Conservation (phyloP, 2,888 invertebrate species). For the Eupithecia subfuscata region DNA sequence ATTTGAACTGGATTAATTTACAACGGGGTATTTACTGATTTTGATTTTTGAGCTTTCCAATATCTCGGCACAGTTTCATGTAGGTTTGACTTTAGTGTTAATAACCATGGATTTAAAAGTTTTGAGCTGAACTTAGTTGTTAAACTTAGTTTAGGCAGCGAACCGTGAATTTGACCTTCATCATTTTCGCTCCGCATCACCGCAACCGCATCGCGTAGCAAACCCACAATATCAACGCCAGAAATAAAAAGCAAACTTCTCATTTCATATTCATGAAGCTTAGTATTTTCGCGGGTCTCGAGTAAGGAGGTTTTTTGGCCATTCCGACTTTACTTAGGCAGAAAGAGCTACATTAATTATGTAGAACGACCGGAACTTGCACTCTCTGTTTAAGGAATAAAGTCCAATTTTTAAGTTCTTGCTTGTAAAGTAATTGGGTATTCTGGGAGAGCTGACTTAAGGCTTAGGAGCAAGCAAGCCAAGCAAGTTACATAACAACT, state of each 20-base stretch:
- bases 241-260: constrained; percentile 42
- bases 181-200: neutral
- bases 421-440: constrained; percentile 6
- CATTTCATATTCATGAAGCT: constrained; percentile 55
- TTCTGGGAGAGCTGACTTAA: constrained; percentile 4
- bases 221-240: constrained; percentile 21
- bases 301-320: constrained; percentile 41
- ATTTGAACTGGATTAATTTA: too few relatives aligned
- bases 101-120: too few relatives aligned
- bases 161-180: too few relatives aligned
- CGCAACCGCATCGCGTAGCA: constrained; percentile 6
- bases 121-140: too few relatives aligned
- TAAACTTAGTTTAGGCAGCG: too few relatives aligned
- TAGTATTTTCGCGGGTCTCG: constrained; percentile 46
- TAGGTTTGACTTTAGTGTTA: too few relatives aligned
- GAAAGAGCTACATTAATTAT: constrained; percentile 28
- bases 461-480: neutral
- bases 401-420: constrained; percentile 4
- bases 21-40: too few relatives aligned
- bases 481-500: neutral
- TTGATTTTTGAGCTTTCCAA: too few relatives aligned
- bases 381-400: neutral
- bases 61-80: too few relatives aligned
- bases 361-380: constrained; percentile 6
- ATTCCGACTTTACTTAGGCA: constrained; percentile 31